phyloP scores from a whole-genome alignment of 2,797 vertebrate genomes.

The Coilia nasus region DNA sequence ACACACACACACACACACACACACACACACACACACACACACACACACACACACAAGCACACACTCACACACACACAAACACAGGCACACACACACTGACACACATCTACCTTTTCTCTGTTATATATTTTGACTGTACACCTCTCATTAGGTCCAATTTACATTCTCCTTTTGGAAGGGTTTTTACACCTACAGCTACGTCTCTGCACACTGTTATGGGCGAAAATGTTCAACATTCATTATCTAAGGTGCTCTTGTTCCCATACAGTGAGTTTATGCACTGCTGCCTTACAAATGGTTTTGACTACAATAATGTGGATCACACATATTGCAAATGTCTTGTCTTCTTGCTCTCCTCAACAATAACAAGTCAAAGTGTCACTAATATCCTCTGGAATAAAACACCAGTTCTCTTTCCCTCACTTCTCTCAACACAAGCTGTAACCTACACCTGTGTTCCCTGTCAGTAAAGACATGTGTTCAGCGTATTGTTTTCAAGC shows the following conservation, averaged over 20 bases:
- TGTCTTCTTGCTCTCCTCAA: neutral
- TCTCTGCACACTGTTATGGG: neutral
- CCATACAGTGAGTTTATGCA: neutral
- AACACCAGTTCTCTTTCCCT: neutral
- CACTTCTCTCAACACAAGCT: neutral
- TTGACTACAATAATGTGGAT: neutral
- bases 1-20: neutral
- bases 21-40: neutral
- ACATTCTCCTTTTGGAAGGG: neutral
- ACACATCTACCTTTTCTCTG: neutral
- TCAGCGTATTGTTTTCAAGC: neutral
- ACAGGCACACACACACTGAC: neutral
- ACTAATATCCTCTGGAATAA: neutral
- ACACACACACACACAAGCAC: slow-evolving; percentile 7
- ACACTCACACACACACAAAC: neutral
- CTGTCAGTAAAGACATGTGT: neutral
- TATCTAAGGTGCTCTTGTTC: neutral
- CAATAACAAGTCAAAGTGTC: neutral
- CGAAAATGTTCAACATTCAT: neutral
- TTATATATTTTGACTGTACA: neutral
- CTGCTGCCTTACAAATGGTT: neutral
- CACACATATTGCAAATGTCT: neutral
- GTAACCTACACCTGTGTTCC: neutral
- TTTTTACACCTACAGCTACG: neutral
- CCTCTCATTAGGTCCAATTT: neutral